Conservation (phyloP, 2,888 invertebrate species). For the Druceiella hillmani region DNA sequence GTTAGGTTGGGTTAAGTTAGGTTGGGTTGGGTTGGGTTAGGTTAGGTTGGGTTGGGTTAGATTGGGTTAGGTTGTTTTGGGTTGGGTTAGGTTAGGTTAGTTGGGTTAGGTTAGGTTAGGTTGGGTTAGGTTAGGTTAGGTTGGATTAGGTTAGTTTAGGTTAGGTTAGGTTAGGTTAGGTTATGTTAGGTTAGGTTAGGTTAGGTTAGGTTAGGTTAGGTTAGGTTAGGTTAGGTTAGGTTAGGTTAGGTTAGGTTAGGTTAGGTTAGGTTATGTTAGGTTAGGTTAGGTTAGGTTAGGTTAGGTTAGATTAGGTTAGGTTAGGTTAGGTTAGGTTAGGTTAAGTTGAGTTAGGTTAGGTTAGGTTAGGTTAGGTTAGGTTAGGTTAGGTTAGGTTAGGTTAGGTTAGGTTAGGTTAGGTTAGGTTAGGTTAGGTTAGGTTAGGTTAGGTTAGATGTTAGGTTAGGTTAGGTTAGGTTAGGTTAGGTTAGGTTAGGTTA, state of each 20-base stretch:
- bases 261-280: conserved; percentile 17
- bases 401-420: conserved; percentile 18
- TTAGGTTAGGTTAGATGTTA: conserved; percentile 18
- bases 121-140: conserved; percentile 14
- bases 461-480: conserved; percentile 17
- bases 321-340: conserved; percentile 19
- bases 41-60: conserved; percentile 5
- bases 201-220: conserved; percentile 8
- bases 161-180: conserved; percentile 10
- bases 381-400: conserved; percentile 16
- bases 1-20: conserved; percentile 21
- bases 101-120: conserved; percentile 6
- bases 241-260: conserved; percentile 23
- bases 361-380: conserved; percentile 18
- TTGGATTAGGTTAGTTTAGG: conserved; percentile 9
- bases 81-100: conserved; percentile 10
- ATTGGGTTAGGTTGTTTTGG: conserved; percentile 6
- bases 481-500: conserved; percentile 18
- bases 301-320: conserved; percentile 17
- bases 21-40: conserved; percentile 19
- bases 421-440: conserved; percentile 15
- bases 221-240: conserved; percentile 18
- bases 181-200: conserved; percentile 9
- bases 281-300: conserved; percentile 17
- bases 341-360: conserved; percentile 19